Conservation (phyloP, 2,888 invertebrate genomes). For the Osedax frankpressi region DNA sequence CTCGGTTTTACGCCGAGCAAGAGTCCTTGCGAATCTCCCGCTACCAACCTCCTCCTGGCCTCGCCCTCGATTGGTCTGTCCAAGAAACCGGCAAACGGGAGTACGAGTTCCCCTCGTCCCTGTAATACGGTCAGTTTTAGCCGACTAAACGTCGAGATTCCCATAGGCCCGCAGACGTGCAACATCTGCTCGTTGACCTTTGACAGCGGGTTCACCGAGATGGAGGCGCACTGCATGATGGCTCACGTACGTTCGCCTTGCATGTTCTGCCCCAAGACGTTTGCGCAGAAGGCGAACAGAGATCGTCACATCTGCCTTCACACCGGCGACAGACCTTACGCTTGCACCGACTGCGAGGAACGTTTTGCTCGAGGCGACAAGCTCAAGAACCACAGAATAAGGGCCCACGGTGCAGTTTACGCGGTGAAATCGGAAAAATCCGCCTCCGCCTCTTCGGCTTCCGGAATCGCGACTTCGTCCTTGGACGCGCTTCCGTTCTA, state of each 20-base stretch:
- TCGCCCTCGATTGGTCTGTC: not conserved
- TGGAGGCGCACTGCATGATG: slow-evolving; percentile 36
- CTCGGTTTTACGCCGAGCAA: no score
- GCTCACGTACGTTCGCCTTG: slow-evolving; percentile 39
- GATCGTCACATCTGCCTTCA: slow-evolving; percentile 43
- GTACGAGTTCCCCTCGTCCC: not conserved
- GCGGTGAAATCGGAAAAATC: not conserved
- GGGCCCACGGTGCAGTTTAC: slow-evolving; percentile 23
- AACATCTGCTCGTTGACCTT: slow-evolving; percentile 15
- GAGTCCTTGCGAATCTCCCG: not conserved
- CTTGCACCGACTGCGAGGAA: slow-evolving; percentile 27
- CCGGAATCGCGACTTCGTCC: not conserved
- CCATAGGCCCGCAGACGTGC: slow-evolving; percentile 22
- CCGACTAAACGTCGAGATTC: slow-evolving; percentile 8
- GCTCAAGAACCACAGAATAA: slow-evolving; percentile 28
- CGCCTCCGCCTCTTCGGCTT: not conserved
- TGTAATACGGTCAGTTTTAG: not conserved
- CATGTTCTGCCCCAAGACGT: slow-evolving; percentile 40
- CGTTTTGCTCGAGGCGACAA: slow-evolving; percentile 30
- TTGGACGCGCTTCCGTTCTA: not conserved
- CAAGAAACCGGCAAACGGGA: not conserved
- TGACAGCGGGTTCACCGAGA: slow-evolving; percentile 29
- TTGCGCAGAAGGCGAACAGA: slow-evolving; percentile 41
- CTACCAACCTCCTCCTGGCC: not conserved
- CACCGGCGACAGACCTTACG: slow-evolving; percentile 38